Evolutionary conservation across 2,113 vertebrate species (phyloP).

Genomic region (Psettodes erumei): DNA sequence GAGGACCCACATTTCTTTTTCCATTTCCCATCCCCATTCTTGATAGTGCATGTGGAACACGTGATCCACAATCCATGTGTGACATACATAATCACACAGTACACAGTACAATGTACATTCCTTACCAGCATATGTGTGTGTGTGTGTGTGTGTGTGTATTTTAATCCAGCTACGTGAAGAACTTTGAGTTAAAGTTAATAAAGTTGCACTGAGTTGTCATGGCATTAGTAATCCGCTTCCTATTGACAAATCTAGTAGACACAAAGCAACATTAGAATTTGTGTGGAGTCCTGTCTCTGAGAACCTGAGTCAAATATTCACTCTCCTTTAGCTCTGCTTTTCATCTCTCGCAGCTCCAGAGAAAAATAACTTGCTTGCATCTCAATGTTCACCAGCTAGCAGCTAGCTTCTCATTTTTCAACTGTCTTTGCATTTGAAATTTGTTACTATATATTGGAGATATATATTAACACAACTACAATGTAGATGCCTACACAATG

Average conservation of each 20-base stretch:
- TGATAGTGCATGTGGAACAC: background rate
- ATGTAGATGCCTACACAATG: too few species aligned
- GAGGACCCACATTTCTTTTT: background rate
- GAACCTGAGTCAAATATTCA: background rate
- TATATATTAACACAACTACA: too few species aligned
- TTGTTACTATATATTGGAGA: too few species aligned
- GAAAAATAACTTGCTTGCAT: background rate
- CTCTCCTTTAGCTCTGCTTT: background rate
- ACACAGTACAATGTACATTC: background rate
- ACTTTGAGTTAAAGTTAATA: too few species aligned
- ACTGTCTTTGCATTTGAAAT: background rate
- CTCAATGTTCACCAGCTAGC: background rate
- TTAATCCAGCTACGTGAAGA: too few species aligned
- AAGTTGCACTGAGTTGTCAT: too few species aligned
- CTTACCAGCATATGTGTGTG: background rate
- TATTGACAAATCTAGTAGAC: too few species aligned
- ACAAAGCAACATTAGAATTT: conserved; percentile 1
- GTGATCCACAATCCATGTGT: background rate
- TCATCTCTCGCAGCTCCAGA: background rate
- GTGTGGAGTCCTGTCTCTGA: background rate
- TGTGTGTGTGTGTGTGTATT: too few species aligned
- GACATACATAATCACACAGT: too few species aligned
- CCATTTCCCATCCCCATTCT: background rate
- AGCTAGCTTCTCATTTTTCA: background rate
- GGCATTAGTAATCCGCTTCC: too few species aligned